Evolutionary conservation across 2,797 vertebrate genomes (phyloP).

Genomic region (Dallia pectoralis): DNA sequence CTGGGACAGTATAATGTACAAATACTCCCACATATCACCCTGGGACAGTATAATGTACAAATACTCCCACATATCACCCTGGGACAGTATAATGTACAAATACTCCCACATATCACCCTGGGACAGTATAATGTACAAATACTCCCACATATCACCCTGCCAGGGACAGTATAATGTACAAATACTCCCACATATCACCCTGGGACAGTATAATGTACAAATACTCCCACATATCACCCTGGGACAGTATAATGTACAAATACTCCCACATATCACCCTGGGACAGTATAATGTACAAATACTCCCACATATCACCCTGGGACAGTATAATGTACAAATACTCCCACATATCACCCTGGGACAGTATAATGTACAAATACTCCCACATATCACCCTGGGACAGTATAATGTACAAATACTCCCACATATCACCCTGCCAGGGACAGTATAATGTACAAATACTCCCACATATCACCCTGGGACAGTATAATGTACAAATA

Average conservation of each 20-base stretch:
- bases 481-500: constrained; percentile 93
- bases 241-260: too few species aligned
- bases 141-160: constrained; percentile 93
- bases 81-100: too few species aligned
- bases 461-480: too few species aligned
- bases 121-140: constrained; percentile 93
- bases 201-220: constrained; percentile 92
- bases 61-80: constrained; percentile 94
- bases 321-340: too few species aligned
- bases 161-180: constrained; percentile 92
- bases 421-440: constrained; percentile 92
- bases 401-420: constrained; percentile 95
- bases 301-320: constrained; percentile 94
- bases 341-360: too few species aligned
- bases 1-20: constrained; percentile 93
- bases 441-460: too few species aligned
- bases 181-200: too few species aligned
- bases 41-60: constrained; percentile 92
- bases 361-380: constrained; percentile 94
- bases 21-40: too few species aligned
- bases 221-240: constrained; percentile 94
- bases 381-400: constrained; percentile 93
- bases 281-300: constrained; percentile 93
- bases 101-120: too few species aligned
- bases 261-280: too few species aligned